These are phyloP conservation scores for Alcedo quadribrachys DNA, from an alignment of 2,797 vertebrate genomes.

Conservation along the genomic window DNA sequence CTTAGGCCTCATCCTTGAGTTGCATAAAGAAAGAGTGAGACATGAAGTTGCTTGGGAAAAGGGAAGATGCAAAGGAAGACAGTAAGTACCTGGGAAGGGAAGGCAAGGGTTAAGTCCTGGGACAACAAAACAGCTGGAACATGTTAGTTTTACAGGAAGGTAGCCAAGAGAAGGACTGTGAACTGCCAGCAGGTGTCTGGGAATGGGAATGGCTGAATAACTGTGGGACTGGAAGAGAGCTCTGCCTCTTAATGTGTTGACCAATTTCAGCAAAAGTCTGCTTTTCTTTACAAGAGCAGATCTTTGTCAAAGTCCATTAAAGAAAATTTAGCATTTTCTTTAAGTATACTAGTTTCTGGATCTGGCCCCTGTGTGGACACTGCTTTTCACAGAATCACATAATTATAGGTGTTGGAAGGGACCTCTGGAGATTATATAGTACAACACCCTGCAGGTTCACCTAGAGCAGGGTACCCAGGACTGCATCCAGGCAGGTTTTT, in stretches of 20 bases:
- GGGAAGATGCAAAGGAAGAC: not conserved
- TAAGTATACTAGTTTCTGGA: not conserved
- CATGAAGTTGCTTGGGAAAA: not conserved
- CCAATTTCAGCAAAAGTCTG: not conserved
- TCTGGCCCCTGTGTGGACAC: not conserved
- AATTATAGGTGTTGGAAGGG: not conserved
- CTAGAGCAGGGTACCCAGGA: not conserved
- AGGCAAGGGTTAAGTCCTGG: slow-evolving; percentile 43
- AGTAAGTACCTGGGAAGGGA: not conserved
- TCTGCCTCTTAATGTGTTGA: not conserved
- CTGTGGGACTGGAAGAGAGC: slow-evolving; percentile 4
- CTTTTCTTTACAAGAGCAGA: not conserved
- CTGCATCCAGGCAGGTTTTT: not conserved
- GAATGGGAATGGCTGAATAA: slow-evolving; percentile 40
- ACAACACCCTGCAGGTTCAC: not conserved
- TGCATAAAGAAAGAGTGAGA: not conserved
- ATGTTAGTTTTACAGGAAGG: slow-evolving; percentile 38
- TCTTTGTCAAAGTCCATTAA: not conserved
- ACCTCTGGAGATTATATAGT: not conserved
- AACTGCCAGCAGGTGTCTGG: slow-evolving; percentile 64
- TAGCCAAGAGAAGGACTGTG: slow-evolving; percentile 6
- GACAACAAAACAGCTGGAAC: slow-evolving; percentile 41
- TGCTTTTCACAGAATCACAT: not conserved
- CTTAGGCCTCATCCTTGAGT: not conserved
- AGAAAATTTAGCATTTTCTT: not conserved